A percentile compares a stretch with the other conserved stretches of the same genome.
phyloP scores from a whole-genome alignment of 2,888 invertebrate species.

The Agrypnus murinus region DNA sequence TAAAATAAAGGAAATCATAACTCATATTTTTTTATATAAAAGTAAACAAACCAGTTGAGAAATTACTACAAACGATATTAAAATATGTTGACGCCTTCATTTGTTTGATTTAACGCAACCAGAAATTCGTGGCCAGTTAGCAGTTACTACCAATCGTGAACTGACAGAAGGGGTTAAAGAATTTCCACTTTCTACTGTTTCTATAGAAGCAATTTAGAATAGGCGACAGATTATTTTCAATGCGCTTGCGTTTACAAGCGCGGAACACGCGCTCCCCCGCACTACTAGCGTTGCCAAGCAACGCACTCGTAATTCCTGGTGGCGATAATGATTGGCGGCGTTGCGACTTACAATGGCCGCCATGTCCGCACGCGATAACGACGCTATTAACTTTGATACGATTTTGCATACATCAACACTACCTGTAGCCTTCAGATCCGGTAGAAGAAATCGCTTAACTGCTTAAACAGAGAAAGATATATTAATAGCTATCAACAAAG shows the following conservation, averaged over 20 bases:
- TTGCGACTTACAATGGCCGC: conserved; percentile 71
- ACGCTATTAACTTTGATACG: conserved; percentile 61
- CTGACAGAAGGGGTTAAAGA: conserved; percentile 50
- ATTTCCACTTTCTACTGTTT: conserved; percentile 23
- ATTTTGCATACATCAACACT: conserved; percentile 48
- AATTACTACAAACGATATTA: too few relatives aligned
- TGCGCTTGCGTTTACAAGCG: conserved; percentile 65
- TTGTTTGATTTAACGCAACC: too few relatives aligned
- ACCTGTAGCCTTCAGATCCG: conserved; percentile 39
- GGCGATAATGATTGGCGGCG: conserved; percentile 71
- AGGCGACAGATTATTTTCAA: conserved; percentile 37
- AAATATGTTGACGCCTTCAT: too few relatives aligned
- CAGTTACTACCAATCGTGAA: too few relatives aligned
- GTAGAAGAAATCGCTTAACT: conserved; percentile 1
- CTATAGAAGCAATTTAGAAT: conserved; percentile 42
- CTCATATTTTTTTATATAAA: too few relatives aligned
- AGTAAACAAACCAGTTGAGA: too few relatives aligned
- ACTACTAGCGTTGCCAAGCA: conserved; percentile 68
- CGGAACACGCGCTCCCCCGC: conserved; percentile 60
- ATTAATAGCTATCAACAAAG: too few relatives aligned
- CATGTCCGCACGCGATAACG: conserved; percentile 68
- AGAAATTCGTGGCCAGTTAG: too few relatives aligned
- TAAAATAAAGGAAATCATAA: too few relatives aligned
- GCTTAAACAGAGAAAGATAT: background rate
- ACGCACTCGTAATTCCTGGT: conserved; percentile 70